phyloP scores from a whole-genome alignment of 2,888 invertebrate species.

The Nomada lathburiana region DNA sequence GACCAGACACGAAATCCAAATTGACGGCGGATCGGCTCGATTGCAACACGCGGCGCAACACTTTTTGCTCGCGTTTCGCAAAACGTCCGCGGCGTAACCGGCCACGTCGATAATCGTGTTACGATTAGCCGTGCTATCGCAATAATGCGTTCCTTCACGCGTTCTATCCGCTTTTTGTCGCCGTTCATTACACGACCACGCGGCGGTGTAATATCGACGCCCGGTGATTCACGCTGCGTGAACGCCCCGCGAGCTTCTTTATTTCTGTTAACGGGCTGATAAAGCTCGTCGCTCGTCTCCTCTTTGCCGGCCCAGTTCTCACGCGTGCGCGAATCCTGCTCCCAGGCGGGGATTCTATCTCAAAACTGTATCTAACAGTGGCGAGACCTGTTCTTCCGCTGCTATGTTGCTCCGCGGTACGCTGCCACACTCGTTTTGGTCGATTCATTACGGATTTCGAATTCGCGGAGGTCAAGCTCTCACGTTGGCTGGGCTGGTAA shows the following conservation, averaged over 20 bases:
- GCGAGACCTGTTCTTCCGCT: constrained; percentile 24
- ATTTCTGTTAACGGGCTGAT: constrained; percentile 68
- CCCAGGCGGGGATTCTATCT: constrained; percentile 57
- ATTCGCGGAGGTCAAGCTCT: constrained; percentile 19
- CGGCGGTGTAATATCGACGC: background rate
- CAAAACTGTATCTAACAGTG: constrained; percentile 61
- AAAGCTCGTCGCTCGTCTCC: constrained; percentile 70
- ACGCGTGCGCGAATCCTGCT: constrained; percentile 54
- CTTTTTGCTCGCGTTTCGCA: constrained; percentile 47
- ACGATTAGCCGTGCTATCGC: constrained; percentile 50
- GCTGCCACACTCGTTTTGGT: background rate
- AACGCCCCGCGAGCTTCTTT: constrained; percentile 35
- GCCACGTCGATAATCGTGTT: constrained; percentile 44
- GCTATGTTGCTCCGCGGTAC: constrained; percentile 36
- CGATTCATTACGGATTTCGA: background rate
- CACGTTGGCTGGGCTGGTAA: constrained; percentile 1
- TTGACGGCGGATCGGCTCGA: constrained; percentile 19
- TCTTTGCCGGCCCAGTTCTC: constrained; percentile 69
- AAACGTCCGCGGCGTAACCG: constrained; percentile 23
- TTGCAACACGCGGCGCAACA: constrained; percentile 21
- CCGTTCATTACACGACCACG: constrained; percentile 6
- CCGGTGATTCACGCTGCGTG: constrained; percentile 38
- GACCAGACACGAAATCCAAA: constrained; percentile 5
- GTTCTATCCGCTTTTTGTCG: constrained; percentile 37
- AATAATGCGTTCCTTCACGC: constrained; percentile 35